Evolutionary conservation across 64 coral and sea anemone genomes (phyloP), one percentile per base, ranked within the genome.

Genomic region (Cladopsammia gracilis): DNA sequence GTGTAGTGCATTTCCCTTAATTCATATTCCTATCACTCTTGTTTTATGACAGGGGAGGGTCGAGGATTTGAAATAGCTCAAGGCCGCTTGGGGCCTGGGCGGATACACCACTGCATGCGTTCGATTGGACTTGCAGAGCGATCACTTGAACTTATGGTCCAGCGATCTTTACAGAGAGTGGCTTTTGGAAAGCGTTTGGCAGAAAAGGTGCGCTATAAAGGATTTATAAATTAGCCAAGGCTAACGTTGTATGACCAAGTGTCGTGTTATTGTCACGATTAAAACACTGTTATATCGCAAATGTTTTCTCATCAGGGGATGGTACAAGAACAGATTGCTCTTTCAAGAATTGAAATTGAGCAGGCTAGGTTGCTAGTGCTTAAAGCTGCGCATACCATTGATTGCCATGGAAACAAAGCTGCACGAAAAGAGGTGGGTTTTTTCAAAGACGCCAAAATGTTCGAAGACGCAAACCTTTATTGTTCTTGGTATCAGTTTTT

Each of bases 21-120:
- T 24, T 77, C 53, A 6, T 54, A 15, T 43, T 72, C 34, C 10
- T 15, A 49, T 75, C 48, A 11, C 6, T 48, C 20, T 48, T 50
- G 44, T 60, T 20, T 77, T 18, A 65, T 78, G 71, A 49, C 15
- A 99, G 98, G 98, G 44, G 98, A 99, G 70, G 98, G 98, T n/a
- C 94, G 98, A 44, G 98, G 98, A 58, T 99, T 99, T 85, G 98
- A 99, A 86, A 99, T 99, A 75, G 94, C 98, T 9, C 98, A 99
- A 89, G 98, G 98, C 9, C 94, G 98, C 57, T 80, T 99, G 61
- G 98, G 98, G 34, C 98, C 98, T 59, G 98, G 98, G 11, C 94
- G 98, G 3, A 89, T 99, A 25, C 98, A 99, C 73, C 98, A 99
- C 62, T 99, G 98, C 42, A 99, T 99, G 98, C 94, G 98, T 45